Evolutionary conservation across 2,888 invertebrate genomes (phyloP).

Genomic region (Liposcelis brunnea): DNA sequence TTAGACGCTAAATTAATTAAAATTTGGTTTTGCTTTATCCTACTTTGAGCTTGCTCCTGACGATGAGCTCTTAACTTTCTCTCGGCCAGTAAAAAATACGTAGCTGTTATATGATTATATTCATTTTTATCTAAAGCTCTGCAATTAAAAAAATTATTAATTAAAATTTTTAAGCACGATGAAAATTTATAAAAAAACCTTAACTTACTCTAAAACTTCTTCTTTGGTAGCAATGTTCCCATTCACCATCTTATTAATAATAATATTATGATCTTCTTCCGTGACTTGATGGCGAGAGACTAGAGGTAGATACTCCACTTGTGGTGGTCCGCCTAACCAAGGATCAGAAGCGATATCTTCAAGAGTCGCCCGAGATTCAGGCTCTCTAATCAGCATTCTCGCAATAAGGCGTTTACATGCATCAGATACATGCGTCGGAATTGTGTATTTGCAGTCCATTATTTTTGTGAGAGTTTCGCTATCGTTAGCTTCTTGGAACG

Average conservation of each 20-base stretch:
- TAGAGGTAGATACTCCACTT: constrained; percentile 40
- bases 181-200: constrained; percentile 10
- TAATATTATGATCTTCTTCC: constrained; percentile 78
- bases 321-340: constrained; percentile 49
- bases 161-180: constrained; percentile 6
- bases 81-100: constrained; percentile 92
- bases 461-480: constrained; percentile 99
- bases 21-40: no score
- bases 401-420: constrained; percentile 77
- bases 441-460: constrained; percentile 95
- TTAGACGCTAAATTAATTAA: no score
- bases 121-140: constrained; percentile 87
- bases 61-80: constrained; percentile 67
- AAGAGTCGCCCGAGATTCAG: constrained; percentile 74
- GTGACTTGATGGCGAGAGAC: constrained; percentile 79
- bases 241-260: constrained; percentile 90
- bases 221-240: constrained; percentile 90
- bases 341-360: constrained; percentile 72
- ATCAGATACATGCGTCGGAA: constrained; percentile 72
- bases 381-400: constrained; percentile 85
- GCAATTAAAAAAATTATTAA: constrained; percentile 18
- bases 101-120: constrained; percentile 96
- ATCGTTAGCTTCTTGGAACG: constrained; percentile 98
- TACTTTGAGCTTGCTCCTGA: constrained; percentile 35
- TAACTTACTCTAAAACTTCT: constrained; percentile 68